Evolutionary conservation across 2,888 invertebrate genomes (phyloP).

Genomic region (Drosophila algonquin): DNA sequence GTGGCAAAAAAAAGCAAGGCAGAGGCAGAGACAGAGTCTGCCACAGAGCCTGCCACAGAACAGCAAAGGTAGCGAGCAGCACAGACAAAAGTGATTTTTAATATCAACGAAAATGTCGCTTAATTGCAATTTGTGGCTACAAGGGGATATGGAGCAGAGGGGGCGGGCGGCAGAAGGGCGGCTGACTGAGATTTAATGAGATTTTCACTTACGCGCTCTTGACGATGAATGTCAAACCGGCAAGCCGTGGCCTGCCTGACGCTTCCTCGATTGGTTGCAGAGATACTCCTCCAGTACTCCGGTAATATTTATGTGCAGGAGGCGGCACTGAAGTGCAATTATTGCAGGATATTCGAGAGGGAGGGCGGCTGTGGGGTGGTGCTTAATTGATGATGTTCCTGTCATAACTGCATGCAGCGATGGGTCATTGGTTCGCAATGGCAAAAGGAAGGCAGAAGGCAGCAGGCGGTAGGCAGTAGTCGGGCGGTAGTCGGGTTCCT

Average conservation of each 20-base stretch:
- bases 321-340: slow-evolving; percentile 45
- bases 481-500: slow-evolving; percentile 28
- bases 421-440: neutral
- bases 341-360: slow-evolving; percentile 28
- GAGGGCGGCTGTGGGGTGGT: neutral
- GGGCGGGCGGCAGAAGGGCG: neutral
- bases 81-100: slow-evolving; percentile 49
- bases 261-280: no score
- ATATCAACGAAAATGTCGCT: slow-evolving; percentile 47
- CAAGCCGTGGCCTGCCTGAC: no score
- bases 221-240: slow-evolving; percentile 33
- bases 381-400: slow-evolving; percentile 47
- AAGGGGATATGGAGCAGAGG: neutral
- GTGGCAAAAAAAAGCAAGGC: neutral
- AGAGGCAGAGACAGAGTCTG: neutral
- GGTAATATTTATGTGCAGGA: slow-evolving; percentile 6
- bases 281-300: neutral
- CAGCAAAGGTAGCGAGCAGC: slow-evolving; percentile 1
- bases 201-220: slow-evolving; percentile 45
- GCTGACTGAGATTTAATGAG: slow-evolving; percentile 44
- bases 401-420: slow-evolving; percentile 42
- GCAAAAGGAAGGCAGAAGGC: no score
- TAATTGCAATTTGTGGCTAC: slow-evolving; percentile 45
- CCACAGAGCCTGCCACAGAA: no score
- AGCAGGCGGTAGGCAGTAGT: neutral